phyloP scores from a whole-genome alignment of 1,140 invertebrate genomes.

The Trypoxylus dichotomus region DNA sequence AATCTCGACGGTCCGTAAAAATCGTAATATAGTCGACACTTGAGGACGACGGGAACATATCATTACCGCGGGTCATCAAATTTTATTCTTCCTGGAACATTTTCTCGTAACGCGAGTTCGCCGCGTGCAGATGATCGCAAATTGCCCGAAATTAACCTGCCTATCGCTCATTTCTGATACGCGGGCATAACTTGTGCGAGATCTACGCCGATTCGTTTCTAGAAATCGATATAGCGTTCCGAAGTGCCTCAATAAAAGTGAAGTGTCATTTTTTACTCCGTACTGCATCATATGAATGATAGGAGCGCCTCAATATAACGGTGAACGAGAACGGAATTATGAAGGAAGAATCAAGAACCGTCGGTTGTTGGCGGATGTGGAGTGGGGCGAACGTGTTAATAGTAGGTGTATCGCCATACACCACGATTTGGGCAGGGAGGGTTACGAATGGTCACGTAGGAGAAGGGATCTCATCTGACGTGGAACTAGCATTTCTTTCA shows the following conservation, averaged over 20 bases:
- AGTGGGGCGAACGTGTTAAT: background rate
- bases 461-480: too few relatives aligned
- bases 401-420: background rate
- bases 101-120: background rate
- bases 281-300: background rate
- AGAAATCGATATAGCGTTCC: background rate
- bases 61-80: background rate
- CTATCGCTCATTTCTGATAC: background rate
- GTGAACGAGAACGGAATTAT: background rate
- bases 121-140: background rate
- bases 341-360: background rate
- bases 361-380: background rate
- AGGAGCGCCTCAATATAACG: background rate
- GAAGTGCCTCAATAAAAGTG: background rate
- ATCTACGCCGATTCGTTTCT: background rate
- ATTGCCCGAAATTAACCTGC: slow-evolving; percentile 5
- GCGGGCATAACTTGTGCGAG: background rate
- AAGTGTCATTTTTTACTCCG: background rate
- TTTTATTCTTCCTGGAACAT: background rate
- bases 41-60: background rate
- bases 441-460: too few relatives aligned
- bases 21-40: background rate
- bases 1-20: background rate
- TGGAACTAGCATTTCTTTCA: too few relatives aligned
- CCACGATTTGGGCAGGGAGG: too few relatives aligned